A percentile compares a stretch with the other conserved stretches of the same genome.
phyloP scores from a whole-genome alignment of 2,888 invertebrate genomes.

The Leptogaster cylindrica region DNA sequence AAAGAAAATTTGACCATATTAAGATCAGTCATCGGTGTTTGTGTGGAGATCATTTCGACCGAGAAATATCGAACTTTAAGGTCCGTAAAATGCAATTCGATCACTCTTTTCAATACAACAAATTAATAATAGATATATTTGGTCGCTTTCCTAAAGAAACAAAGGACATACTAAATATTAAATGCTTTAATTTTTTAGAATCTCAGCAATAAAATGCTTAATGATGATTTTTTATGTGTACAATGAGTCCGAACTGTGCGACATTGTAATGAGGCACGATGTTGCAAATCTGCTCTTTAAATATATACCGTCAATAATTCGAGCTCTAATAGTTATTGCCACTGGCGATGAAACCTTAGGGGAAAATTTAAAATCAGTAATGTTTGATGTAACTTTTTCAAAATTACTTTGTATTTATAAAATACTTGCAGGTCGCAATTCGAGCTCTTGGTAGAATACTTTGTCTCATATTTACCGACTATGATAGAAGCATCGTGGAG shows the following conservation, averaged over 20 bases:
- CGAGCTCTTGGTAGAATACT: constrained; percentile 56
- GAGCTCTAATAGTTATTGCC: constrained; percentile 63
- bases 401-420: constrained; percentile 14
- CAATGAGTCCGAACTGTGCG: constrained; percentile 64
- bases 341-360: constrained; percentile 66
- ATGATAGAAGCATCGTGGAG: too few relatives aligned
- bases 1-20: constrained; percentile 67
- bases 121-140: too few relatives aligned
- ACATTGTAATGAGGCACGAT: constrained; percentile 64
- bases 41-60: constrained; percentile 69
- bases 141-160: too few relatives aligned
- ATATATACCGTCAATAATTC: constrained; percentile 68
- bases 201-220: constrained; percentile 67
- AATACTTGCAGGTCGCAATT: constrained; percentile 52
- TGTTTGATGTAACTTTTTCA: constrained; percentile 36
- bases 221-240: constrained; percentile 70
- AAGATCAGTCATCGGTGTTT: constrained; percentile 71
- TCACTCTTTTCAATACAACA: too few relatives aligned
- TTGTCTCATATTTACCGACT: constrained; percentile 58
- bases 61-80: constrained; percentile 71
- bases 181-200: constrained; percentile 54
- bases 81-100: constrained; percentile 59
- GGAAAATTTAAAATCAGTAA: constrained; percentile 66
- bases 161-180: not conserved
- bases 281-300: constrained; percentile 67